These are phyloP conservation scores for Erythrolamprus reginae DNA, from an alignment of 2,113 vertebrate species.

Conservation along the genomic window DNA sequence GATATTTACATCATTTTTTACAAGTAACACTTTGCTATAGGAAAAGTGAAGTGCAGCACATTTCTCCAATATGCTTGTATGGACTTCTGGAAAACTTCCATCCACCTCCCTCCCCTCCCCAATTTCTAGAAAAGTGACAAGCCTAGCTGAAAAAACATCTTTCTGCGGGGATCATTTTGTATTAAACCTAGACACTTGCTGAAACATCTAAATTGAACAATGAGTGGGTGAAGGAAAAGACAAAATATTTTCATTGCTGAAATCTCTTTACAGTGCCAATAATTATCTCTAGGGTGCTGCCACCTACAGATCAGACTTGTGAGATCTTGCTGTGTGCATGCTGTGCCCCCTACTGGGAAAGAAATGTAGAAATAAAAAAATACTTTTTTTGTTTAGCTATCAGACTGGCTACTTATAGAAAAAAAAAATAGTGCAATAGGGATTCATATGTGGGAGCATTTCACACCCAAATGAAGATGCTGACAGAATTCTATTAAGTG, in stretches of 20 bases:
- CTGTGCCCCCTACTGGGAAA: constrained; percentile 59
- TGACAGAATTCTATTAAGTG: constrained; percentile 57
- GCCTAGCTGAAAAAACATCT: constrained; percentile 23
- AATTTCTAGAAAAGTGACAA: constrained; percentile 9
- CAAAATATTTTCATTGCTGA: constrained; percentile 58
- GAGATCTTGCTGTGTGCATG: constrained; percentile 49
- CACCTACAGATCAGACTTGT: constrained; percentile 55
- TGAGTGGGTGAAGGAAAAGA: constrained; percentile 35
- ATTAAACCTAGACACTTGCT: constrained; percentile 45
- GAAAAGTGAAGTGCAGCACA: background rate
- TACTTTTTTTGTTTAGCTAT: constrained; percentile 43
- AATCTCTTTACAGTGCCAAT: constrained; percentile 47
- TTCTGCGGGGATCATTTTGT: constrained; percentile 45
- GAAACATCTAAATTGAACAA: constrained; percentile 54
- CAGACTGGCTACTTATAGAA: constrained; percentile 47
- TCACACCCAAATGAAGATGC: constrained; percentile 61
- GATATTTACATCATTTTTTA: too few relatives aligned
- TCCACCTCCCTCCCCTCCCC: background rate
- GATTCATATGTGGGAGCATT: constrained; percentile 61
- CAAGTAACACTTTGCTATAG: background rate
- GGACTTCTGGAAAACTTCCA: constrained; percentile 13
- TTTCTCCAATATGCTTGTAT: background rate
- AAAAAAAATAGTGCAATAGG: constrained; percentile 42
- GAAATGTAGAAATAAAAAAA: constrained; percentile 49
- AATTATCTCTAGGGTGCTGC: constrained; percentile 59